Base-by-base conservation (phyloP, 2,888 invertebrate species). In the Epistrophella euchroma region DNA sequence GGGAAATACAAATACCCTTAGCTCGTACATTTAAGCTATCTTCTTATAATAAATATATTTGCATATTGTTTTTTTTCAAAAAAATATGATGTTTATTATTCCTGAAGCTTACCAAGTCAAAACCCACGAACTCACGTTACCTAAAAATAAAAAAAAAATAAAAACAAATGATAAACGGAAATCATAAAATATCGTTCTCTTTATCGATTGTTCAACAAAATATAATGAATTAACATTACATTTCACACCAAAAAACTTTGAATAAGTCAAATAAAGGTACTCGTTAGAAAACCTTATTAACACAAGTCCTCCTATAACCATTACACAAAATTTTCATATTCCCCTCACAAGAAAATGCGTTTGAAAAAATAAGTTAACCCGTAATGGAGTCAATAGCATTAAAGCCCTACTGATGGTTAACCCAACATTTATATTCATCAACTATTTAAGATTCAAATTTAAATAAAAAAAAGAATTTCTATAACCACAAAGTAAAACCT, bases 81-180 rank as follows among this genome's bases (percentile, higher is more conserved):
- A 19, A 15, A 22, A 22, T 7, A 11, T 58, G 35, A 15, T 37
- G 28, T 43, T 43, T 62, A 25, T 45, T 64, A 64, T 64, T 45
- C 64, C 15, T 19, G 15, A 50, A 50, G 47, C 50, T 35, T 19
- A 13, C 50, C 32, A 66, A 19, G 15, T 19, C 32, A 50, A 47
- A 58, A 2, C 58, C 58, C 80, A 80, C 76, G 85, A 72, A 76
- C 64, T 73, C 85, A 80, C 72, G 85, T 85, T 56, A 62, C 72
- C 66, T 60, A 4, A 50, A 19, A 75, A 50, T 0, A 19, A 22
- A 50, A 50, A 78, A 32, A 28, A 11, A 43, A 0, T 47, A 75
- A 80, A 11, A 43, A 0, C 50, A 81, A 86, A 86, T 86, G 70
- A 77, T 52, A 70, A 86, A 86, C 86, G 86, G 86, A 86, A 86